Evolutionary conservation across 35 echinoderm and acorn worm genomes (phyloP).

Genomic region (Stichopus chloronotus): DNA sequence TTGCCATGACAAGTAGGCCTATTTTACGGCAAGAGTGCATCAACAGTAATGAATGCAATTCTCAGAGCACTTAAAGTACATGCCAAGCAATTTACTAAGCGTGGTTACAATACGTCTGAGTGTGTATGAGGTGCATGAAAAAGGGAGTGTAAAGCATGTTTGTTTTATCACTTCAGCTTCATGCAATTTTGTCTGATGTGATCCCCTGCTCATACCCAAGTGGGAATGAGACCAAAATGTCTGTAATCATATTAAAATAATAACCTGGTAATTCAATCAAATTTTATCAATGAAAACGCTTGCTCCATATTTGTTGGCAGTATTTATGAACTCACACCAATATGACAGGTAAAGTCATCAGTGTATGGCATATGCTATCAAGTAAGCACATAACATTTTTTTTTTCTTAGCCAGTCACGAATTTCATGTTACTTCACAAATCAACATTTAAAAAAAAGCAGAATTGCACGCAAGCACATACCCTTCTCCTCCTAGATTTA

Average conservation of each 20-base stretch:
- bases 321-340: background rate
- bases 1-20: no score
- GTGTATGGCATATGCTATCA: background rate
- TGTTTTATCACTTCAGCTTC: background rate
- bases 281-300: slow-evolving; percentile 26
- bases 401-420: background rate
- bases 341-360: slow-evolving; percentile 33
- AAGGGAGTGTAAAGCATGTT: background rate
- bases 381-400: background rate
- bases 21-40: no score
- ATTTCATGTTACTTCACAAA: background rate
- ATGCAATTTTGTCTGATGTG: slow-evolving; percentile 3
- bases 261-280: background rate
- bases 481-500: background rate
- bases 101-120: background rate
- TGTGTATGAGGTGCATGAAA: background rate
- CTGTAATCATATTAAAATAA: slow-evolving; percentile 32
- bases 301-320: slow-evolving; percentile 28
- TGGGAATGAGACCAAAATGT: background rate
- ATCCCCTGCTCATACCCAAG: background rate
- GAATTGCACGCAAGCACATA: background rate
- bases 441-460: no score
- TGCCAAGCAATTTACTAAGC: background rate
- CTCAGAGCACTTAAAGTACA: background rate
- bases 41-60: background rate